Evolutionary conservation across 2,113 vertebrate genomes (phyloP), one percentile per base, ranked within the genome.

Genomic region (Acanthochromis polyacanthus): DNA sequence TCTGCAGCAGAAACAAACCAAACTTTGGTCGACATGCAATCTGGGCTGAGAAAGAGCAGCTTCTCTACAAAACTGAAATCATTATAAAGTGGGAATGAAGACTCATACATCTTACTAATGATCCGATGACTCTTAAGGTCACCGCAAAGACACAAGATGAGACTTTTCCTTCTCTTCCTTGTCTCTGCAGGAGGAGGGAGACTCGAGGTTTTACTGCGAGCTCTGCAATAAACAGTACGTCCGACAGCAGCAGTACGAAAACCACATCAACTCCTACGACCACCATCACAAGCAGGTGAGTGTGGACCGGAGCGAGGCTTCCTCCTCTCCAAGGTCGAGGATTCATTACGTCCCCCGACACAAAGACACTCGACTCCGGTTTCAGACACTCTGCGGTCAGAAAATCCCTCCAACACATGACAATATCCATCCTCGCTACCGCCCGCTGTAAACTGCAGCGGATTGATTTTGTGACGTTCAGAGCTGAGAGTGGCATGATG

Each of bases 251-350:
- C 97, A 99, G 91, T 99, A 96, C 90, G 97, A 99, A 95, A 99
- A 99, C 93, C 98, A 99, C 91, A 99, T 98, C 91, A 99, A 99
- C 93, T 99, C 97, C 38, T 97, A 99, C 2, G 98, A 99, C 88
- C 98, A 99, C 6, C 97, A 98, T 81, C 98, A 99, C 94, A 98
- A 97, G 84, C 98, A 99, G 98, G 98, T 93, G 70, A 89, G 83
- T 81, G 78, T 61, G 56, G 12, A 81, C 17, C 43, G 2, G 40
- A 40, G 64, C 58, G 50, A 12, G 38, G 57, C 2, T 61, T 72
- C 55, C 57, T n/a, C 40, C 62, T 5, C 1, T 51, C 56, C 83
- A 62, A 82, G 69, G 66, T 69, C 72, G 38, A 2, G 66, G 81
- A 73, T 84, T 73, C 78, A 56, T 81, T 84, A 65, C 73, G 23